These are phyloP conservation scores for Tetranychus piercei DNA, from an alignment of 2,888 invertebrate genomes.

Conservation along the genomic window DNA sequence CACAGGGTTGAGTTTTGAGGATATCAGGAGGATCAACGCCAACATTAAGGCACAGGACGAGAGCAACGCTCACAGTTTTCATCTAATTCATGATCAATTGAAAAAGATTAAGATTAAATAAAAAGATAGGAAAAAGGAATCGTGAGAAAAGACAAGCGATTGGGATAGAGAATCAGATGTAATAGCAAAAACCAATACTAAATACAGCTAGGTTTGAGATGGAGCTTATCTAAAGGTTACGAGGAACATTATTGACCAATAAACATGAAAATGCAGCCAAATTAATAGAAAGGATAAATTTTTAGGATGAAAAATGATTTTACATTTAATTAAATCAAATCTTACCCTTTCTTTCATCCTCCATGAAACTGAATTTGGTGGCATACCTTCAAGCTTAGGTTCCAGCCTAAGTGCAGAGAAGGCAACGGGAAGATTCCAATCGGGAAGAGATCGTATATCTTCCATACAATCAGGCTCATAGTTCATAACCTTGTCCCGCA, in stretches of 20 bases:
- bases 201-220: too few relatives aligned
- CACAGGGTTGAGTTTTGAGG: conserved; percentile 88
- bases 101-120: neutral
- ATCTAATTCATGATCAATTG: conserved; percentile 43
- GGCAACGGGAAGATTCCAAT: conserved; percentile 41
- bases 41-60: conserved; percentile 90
- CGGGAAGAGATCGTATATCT: conserved; percentile 23
- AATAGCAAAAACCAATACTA: neutral
- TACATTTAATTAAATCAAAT: conserved; percentile 20
- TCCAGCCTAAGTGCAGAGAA: conserved; percentile 55
- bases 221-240: too few relatives aligned
- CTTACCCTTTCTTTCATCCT: conserved; percentile 50
- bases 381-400: conserved; percentile 49
- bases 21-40: conserved; percentile 99
- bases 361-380: conserved; percentile 57
- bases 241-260: too few relatives aligned
- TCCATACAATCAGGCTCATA: conserved; percentile 19
- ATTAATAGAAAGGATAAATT: too few relatives aligned
- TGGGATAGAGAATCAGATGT: neutral
- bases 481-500: conserved; percentile 3
- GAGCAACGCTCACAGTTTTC: conserved; percentile 96
- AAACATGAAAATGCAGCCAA: too few relatives aligned
- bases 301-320: neutral
- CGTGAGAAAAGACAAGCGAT: neutral
- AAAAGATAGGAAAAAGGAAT: neutral